These are phyloP conservation scores for Hypothenemus hampei DNA, from an alignment of 1,140 invertebrate genomes.

Conservation along the genomic window DNA sequence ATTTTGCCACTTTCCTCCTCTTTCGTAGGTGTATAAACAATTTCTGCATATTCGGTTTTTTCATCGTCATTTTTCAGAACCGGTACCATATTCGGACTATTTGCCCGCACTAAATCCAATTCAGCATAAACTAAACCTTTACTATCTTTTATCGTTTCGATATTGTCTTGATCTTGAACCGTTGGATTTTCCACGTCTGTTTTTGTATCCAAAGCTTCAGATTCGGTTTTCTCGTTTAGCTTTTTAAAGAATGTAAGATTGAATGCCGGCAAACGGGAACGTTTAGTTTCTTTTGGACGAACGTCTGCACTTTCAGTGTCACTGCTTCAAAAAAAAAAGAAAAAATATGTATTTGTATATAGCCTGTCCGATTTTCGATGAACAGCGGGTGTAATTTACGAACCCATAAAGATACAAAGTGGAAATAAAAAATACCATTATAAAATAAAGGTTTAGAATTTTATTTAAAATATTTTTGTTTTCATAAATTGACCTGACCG, in stretches of 20 bases:
- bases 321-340: slow-evolving; percentile 40
- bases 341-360: neutral
- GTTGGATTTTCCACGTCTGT: slow-evolving; percentile 9
- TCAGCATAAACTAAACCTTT: slow-evolving; percentile 56
- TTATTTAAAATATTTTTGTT: too few species aligned
- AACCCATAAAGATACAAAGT: too few species aligned
- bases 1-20: too few species aligned
- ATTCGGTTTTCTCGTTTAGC: slow-evolving; percentile 34
- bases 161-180: slow-evolving; percentile 30
- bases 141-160: slow-evolving; percentile 32
- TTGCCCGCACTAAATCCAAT: slow-evolving; percentile 48
- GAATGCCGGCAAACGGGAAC: slow-evolving; percentile 21
- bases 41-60: slow-evolving; percentile 60
- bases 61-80: slow-evolving; percentile 47
- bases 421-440: too few species aligned
- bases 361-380: neutral
- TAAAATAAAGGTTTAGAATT: too few species aligned
- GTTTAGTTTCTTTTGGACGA: slow-evolving; percentile 35
- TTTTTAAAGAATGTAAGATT: slow-evolving; percentile 40
- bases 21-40: slow-evolving; percentile 47
- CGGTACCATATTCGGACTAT: slow-evolving; percentile 39
- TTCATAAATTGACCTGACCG: too few species aligned
- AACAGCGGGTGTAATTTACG: too few species aligned
- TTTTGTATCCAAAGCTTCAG: slow-evolving; percentile 28
- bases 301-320: slow-evolving; percentile 52